Evolutionary conservation across 1,140 invertebrate species (phyloP).

Genomic region (Tetranychus urticae): DNA sequence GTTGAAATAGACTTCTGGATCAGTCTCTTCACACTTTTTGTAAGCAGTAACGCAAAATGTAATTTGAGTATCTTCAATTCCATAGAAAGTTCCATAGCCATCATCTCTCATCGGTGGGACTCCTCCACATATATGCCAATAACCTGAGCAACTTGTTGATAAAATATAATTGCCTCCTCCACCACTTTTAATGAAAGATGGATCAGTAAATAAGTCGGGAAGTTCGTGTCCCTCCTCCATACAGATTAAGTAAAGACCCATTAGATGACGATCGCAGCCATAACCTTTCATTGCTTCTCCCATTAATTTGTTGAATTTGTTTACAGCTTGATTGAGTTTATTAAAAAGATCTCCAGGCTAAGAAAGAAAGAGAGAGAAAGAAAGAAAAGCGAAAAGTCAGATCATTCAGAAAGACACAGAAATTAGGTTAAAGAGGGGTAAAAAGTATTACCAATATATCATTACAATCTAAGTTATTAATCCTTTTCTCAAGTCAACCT

Average conservation of each 20-base stretch:
- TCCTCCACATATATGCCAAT: slow-evolving; percentile 29
- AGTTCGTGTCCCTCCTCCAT: slow-evolving; percentile 25
- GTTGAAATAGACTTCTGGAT: slow-evolving; percentile 13
- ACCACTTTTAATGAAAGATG: slow-evolving; percentile 30
- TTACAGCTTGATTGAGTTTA: slow-evolving; percentile 17
- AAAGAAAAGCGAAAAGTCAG: too few relatives aligned
- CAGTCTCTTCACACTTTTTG: slow-evolving; percentile 18
- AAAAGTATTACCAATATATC: too few relatives aligned
- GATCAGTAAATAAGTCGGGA: slow-evolving; percentile 29
- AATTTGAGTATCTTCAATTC: slow-evolving; percentile 22
- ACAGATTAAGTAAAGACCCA: slow-evolving; percentile 26
- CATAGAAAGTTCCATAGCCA: slow-evolving; percentile 36
- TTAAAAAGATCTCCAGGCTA: slow-evolving; percentile 7
- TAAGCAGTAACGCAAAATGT: slow-evolving; percentile 18
- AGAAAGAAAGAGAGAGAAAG: not conserved
- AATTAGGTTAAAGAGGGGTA: not conserved
- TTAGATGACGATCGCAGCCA: slow-evolving; percentile 29
- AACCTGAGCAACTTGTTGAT: slow-evolving; percentile 34
- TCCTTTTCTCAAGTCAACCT: too few relatives aligned
- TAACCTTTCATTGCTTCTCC: slow-evolving; percentile 17
- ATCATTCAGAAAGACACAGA: too few relatives aligned
- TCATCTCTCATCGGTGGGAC: slow-evolving; percentile 33
- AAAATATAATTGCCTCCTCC: slow-evolving; percentile 35
- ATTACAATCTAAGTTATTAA: too few relatives aligned
- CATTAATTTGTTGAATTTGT: slow-evolving; percentile 20